Evolutionary conservation across 1,140 invertebrate genomes (phyloP).

Genomic region (Macrobrachium nipponense): DNA sequence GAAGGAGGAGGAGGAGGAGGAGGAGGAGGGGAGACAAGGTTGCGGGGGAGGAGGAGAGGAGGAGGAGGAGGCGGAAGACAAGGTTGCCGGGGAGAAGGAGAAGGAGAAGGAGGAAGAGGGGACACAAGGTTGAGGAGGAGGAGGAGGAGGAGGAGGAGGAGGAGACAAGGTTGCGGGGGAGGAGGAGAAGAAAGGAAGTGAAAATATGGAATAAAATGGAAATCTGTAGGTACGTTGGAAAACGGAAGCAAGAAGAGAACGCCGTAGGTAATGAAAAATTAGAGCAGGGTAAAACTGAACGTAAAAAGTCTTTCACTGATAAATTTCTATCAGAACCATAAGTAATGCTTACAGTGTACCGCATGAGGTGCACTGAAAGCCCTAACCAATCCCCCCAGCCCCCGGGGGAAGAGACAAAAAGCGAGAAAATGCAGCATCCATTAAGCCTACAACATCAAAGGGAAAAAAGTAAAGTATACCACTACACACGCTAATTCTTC

Average conservation of each 20-base stretch:
- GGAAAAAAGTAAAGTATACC: neutral
- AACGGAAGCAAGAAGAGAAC: too few relatives aligned
- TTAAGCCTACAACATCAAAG: too few relatives aligned
- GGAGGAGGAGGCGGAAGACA: neutral
- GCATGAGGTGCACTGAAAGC: too few relatives aligned
- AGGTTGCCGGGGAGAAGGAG: neutral
- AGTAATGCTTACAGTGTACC: too few relatives aligned
- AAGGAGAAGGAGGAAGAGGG: neutral
- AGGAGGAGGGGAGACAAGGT: neutral
- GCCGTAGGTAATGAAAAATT: too few relatives aligned
- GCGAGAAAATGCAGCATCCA: neutral
- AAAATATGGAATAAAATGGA: neutral
- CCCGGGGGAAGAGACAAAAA: constrained; percentile 5
- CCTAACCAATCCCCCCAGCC: too few relatives aligned
- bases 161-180: too few relatives aligned
- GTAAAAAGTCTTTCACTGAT: too few relatives aligned
- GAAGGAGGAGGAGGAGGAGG: neutral
- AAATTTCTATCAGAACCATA: too few relatives aligned
- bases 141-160: neutral
- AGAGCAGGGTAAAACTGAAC: too few relatives aligned
- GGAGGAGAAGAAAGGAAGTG: neutral
- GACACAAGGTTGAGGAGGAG: neutral
- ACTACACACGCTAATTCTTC: neutral
- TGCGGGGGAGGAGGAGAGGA: neutral
- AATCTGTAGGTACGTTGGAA: too few relatives aligned